These are phyloP conservation scores for Palythoa grandis DNA, from an alignment of 92 coral and sea anemone genomes.

Conservation along the genomic window DNA sequence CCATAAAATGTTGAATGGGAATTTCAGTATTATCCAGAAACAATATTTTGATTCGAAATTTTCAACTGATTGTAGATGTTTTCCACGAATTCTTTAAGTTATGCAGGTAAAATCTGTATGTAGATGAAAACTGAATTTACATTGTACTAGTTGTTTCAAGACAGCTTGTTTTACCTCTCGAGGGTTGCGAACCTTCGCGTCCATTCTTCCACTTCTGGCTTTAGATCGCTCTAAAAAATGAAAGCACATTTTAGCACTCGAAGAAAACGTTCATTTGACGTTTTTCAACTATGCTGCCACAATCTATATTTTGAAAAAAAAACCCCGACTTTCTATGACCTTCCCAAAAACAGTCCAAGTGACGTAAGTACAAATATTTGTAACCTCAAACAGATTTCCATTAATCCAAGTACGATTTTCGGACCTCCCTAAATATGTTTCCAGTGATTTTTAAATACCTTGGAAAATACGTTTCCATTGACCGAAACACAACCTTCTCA, in stretches of 20 bases:
- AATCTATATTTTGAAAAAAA: no score
- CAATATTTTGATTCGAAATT: not conserved
- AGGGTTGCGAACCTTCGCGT: conserved; percentile 29
- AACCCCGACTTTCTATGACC: no score
- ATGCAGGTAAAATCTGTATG: not conserved
- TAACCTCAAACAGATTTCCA: no score
- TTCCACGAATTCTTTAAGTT: not conserved
- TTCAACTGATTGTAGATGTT: not conserved
- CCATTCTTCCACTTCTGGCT: conserved; percentile 8
- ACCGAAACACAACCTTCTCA: no score
- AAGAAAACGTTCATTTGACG: not conserved
- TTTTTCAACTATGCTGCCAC: not conserved
- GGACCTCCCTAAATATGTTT: no score
- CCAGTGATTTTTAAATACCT: no score
- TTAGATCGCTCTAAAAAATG: not conserved
- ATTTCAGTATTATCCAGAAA: not conserved
- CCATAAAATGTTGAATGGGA: not conserved
- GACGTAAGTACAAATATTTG: no score
- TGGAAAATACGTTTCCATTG: no score
- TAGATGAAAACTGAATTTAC: not conserved
- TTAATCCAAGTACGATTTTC: no score
- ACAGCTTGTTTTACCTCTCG: conserved; percentile 34
- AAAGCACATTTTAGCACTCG: not conserved
- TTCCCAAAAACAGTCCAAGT: no score
- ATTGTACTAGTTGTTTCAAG: not conserved